Evolutionary conservation across 2,113 vertebrate species (phyloP), one percentile per base, ranked within the genome.

Genomic region (Neopipo cinnamomea): DNA sequence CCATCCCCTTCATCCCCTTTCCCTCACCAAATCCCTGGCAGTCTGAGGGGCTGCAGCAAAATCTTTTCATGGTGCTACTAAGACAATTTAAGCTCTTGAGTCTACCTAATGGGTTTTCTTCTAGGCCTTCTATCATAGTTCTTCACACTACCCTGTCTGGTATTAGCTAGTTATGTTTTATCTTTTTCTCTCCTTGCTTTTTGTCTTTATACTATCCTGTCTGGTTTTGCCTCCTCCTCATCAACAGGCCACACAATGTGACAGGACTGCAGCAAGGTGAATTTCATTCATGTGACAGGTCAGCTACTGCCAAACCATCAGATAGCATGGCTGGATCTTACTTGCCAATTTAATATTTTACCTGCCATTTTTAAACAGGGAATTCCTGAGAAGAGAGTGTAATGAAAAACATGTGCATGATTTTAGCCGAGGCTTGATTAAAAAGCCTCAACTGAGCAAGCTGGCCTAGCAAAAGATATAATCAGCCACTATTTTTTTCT

Each of bases 231-330:
- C 28, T n/a, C 46, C 41, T 87, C n/a, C 50, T 93, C 42, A 37
- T 90, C 93, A 82, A 81, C 53, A 82, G 52, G 78, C 77, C 63
- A 13, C 58, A 56, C 74, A 87, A 44, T 12, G 11, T 78, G 74
- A 91, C 85, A 89, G 88, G 73, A 18, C 50, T 56, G 49, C 85
- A 82, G 85, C 1, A 9, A 94, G 58, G 77, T 80, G 78, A 52
- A 93, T 95, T 93, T 85, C 63, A 71, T 71, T 84, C 74, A 11
- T 84, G 70, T 83, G 81, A 74, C 84, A 96, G 50, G 87, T 94
- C 89, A 91, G 72, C 74, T 1, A 1, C 31, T 86, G 79, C 56
- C 66, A 91, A 85, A 42, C 46, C 53, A 70, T 66, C 74, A 76
- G 81, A 76, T 85, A 88, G 52, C 0, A 0, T 66, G 61, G 44